A percentile compares a stretch with the other conserved stretches of the same genome.
phyloP scores from a whole-genome alignment of 2,797 vertebrate species.

The Lindbergichthys nudifrons region DNA sequence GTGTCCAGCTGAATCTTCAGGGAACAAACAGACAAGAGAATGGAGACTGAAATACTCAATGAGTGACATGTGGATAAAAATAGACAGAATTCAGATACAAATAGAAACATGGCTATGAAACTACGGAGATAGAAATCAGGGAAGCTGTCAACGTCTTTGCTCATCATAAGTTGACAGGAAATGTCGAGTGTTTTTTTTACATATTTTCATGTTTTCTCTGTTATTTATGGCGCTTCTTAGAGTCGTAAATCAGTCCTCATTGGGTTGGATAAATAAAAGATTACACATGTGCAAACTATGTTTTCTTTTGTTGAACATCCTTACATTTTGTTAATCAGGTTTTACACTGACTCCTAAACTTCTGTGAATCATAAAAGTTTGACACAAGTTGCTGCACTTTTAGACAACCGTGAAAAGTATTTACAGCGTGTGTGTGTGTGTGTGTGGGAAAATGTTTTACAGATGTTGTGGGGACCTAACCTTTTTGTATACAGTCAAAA shows the following conservation, averaged over 20 bases:
- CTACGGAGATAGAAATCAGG: conserved; percentile 1
- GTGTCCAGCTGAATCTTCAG: not conserved
- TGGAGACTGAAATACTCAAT: not conserved
- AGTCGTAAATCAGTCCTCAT: not conserved
- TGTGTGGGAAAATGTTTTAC: too few relatives aligned
- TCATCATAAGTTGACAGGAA: not conserved
- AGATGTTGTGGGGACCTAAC: too few relatives aligned
- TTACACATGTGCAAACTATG: too few relatives aligned
- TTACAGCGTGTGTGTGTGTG: too few relatives aligned
- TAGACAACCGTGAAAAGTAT: too few relatives aligned
- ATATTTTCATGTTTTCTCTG: not conserved
- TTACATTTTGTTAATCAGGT: too few relatives aligned
- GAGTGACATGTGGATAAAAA: conserved; percentile 16
- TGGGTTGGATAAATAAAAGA: not conserved
- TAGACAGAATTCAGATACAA: conserved; percentile 18
- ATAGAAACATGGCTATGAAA: conserved; percentile 5
- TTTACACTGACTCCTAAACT: too few relatives aligned
- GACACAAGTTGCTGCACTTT: too few relatives aligned
- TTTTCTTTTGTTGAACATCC: too few relatives aligned
- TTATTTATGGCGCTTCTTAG: not conserved
- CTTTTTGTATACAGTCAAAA: too few relatives aligned
- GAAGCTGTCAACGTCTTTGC: conserved; percentile 9
- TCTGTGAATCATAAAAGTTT: too few relatives aligned
- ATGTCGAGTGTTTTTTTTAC: too few relatives aligned
- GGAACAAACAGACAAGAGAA: not conserved